Conservation (phyloP, 2,888 invertebrate species). For the Antheraea assamensis region DNA sequence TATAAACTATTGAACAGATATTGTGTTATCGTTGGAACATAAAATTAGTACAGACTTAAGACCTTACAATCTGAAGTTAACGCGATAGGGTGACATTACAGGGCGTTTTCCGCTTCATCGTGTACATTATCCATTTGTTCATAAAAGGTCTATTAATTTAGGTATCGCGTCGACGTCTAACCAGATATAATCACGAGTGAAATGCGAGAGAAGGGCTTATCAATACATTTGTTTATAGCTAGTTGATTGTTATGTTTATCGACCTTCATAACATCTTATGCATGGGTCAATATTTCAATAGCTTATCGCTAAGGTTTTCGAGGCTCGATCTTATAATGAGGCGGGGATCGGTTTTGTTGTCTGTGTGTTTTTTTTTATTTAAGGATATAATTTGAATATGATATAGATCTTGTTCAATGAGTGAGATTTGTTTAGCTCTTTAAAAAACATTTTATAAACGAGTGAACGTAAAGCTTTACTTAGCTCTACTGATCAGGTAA, state of each 20-base stretch:
- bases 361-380: slow-evolving; percentile 34
- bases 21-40: slow-evolving; percentile 63
- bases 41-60: slow-evolving; percentile 67
- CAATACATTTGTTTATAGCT: slow-evolving; percentile 70
- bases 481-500: slow-evolving; percentile 36
- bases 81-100: slow-evolving; percentile 50
- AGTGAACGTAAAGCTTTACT: slow-evolving; percentile 44
- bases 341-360: neutral
- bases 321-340: slow-evolving; percentile 12
- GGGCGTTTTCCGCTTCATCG: slow-evolving; percentile 48
- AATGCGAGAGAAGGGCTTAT: slow-evolving; percentile 68
- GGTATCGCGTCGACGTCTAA: slow-evolving; percentile 34
- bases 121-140: slow-evolving; percentile 33
- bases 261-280: slow-evolving; percentile 56
- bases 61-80: slow-evolving; percentile 54
- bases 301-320: slow-evolving; percentile 46
- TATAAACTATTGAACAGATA: slow-evolving; percentile 71
- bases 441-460: slow-evolving; percentile 45
- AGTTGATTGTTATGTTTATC: slow-evolving; percentile 62
- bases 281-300: slow-evolving; percentile 55
- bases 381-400: slow-evolving; percentile 5
- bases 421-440: neutral
- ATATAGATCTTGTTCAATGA: slow-evolving; percentile 1
- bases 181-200: slow-evolving; percentile 57
- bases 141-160: slow-evolving; percentile 45